These are phyloP conservation scores for Andrena cerasifolii DNA, from an alignment of 1,140 invertebrate species.

Conservation along the genomic window DNA sequence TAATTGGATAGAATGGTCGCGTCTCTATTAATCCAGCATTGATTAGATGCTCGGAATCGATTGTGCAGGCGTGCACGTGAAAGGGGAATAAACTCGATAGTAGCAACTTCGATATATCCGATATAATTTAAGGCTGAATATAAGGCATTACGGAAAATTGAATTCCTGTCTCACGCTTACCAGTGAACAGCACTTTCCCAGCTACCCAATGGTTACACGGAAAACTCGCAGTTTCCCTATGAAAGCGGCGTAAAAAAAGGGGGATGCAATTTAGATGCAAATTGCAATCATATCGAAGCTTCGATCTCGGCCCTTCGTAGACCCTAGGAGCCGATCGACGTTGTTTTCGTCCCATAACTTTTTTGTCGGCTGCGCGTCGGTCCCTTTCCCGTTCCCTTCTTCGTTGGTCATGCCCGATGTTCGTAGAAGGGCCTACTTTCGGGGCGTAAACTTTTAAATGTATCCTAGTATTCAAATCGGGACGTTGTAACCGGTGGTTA, in stretches of 20 bases:
- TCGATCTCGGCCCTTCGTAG: slow-evolving; percentile 22
- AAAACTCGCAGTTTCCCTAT: slow-evolving; percentile 31
- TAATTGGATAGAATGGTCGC: too few relatives aligned
- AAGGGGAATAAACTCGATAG: too few relatives aligned
- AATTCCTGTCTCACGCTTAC: neutral
- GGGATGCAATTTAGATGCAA: slow-evolving; percentile 65
- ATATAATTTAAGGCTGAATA: neutral
- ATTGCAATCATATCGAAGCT: slow-evolving; percentile 61
- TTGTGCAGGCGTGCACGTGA: too few relatives aligned
- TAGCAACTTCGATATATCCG: neutral
- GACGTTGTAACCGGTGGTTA: slow-evolving; percentile 40
- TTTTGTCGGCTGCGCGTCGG: neutral
- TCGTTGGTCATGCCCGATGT: neutral
- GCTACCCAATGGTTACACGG: slow-evolving; percentile 12
- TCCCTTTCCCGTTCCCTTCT: too few relatives aligned
- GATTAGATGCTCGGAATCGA: too few relatives aligned
- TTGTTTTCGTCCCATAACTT: slow-evolving; percentile 20
- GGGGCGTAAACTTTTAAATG: slow-evolving; percentile 39
- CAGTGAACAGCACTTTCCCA: neutral
- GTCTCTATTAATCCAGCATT: too few relatives aligned
- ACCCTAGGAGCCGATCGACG: slow-evolving; percentile 35
- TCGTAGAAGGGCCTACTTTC: neutral
- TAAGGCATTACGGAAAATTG: neutral
- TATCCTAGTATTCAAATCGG: slow-evolving; percentile 47
- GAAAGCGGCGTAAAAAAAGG: slow-evolving; percentile 39